Base-by-base conservation (phyloP, 2,888 invertebrate species). In the Quadroppia sp. region DNA sequence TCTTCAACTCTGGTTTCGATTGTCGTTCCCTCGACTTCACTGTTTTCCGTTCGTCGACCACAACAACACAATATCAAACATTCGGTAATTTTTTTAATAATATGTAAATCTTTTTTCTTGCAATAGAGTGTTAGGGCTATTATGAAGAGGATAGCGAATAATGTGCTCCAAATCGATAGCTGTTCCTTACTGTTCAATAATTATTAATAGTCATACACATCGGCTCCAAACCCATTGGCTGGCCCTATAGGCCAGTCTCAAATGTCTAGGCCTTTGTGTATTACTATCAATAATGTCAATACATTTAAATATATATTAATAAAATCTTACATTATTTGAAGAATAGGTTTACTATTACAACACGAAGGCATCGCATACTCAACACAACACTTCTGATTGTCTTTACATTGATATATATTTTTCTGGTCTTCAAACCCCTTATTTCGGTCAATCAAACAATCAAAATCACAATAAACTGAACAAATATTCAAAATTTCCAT, bases 341-440 rank as follows among this genome's bases (percentile, higher is more conserved):
- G 73, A 13, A 73, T 74, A 36, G 76, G 76, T 73, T 79, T 78
- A 59, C 77, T 76, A 1, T 76, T 76, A 71, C 79, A 79, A 36
- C 79, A 79, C 4, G 79, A 77, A 9, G 79, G 78, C 67, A 77
- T 78, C 20, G 76, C 76, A 59, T 74, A 78, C 64, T 79, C 79
- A 28, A 77, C 76, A 70, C 79, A 79, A 61, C 79, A 79, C 36
- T 76, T 75, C 48, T 76, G 73, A 50, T 77, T 75, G 9, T 74
- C 71, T 59, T 77, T 75, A 56, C 79, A 79, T n/a, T 76, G 75
- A 67, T 79, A 79, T 15, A 79, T 77, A 72, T 79, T 79, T 30
- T 76, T 76, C 32, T 77, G 78, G 59, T 79, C 78, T n/a, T 71
- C 75, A 75, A 74, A 77, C 13, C 77, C 79, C 42, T 73, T 76